Base-by-base conservation (phyloP, 2,113 vertebrate genomes). In the Pandion haliaetus region DNA sequence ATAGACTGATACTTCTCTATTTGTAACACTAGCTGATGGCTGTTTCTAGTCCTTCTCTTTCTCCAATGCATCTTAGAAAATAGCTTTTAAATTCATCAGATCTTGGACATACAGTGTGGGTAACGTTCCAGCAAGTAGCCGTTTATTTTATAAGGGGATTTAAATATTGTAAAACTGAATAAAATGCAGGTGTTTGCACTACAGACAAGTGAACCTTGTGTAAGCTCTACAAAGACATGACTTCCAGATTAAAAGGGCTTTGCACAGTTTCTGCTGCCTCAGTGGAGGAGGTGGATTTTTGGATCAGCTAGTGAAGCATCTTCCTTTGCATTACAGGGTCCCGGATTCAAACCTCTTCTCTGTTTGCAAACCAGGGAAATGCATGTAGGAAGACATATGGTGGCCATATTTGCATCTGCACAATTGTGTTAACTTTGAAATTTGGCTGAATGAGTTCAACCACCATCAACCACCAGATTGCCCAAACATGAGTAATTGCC, bases 101-200 rank as follows among this genome's bases (percentile, higher is more conserved):
- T 66, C 63, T 94, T 93, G 95, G 96, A 93, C 91, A 92, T 86
- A 34, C 50, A 70, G 93, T 42, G 34, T 16, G 91, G 71, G 67
- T 72, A 88, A 79, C 0, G 2, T 91, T 96, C 91, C 96, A 97
- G 74, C 82, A 88, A 95, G 87, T 90, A 94, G 90, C 89, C 11
- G 65, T 96, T 96, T 97, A 96, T 95, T 97, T 97, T 97, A 97
- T 94, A 97, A 96, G 95, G 79, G 94, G 97, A 97, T 97, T 97
- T 95, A 97, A 97, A 97, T 97, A 97, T 73, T 96, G 94, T 97
- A 96, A 95, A 98, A 95, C 47, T 26, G 95, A 96, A 97, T 95
- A 97, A 95, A 95, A 92, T 49, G 50, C 95, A 97, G 91, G 93
- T 96, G 96, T 92, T 97, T 90, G 86, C 61, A 83, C 66, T 88